Evolutionary conservation across 2,113 vertebrate genomes (phyloP), one percentile per base, ranked within the genome.

Genomic region (Festucalex cinctus): DNA sequence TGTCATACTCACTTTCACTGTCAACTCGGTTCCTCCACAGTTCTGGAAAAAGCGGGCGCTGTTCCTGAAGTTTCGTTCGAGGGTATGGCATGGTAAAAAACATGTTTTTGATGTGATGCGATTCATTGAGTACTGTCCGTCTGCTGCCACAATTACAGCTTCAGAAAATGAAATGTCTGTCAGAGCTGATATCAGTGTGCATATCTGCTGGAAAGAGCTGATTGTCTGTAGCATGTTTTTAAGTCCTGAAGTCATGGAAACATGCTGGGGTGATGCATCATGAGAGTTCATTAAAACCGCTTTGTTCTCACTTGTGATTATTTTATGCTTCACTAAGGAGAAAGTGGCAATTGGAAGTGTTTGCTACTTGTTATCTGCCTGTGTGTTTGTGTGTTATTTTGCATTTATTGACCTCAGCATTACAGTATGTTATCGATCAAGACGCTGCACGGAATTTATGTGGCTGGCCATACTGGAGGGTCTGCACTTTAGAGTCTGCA

Each of bases 1-100:
- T 24, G 12, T 62, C 2, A 14, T n/a, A 65, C 9, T 9, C 13
- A 32, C 24, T 63, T 14, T 61, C 71, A 84, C 65, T 87, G 41
- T 82, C 54, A 61, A 60, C 70, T 79, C 56, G 75, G 62, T 90
- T 90, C 79, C 71, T 85, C 81, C 85, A 85, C 92, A 93, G 92
- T 72, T 90, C 68, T 87, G 78, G 76, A 92, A 88, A 84, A 93
- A 88, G 68, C 88, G 84, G 86, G 81, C 85, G 2, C 86, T 91
- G 32, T 93, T 93, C 85, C 88, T 93, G 82, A 91, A 86, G 89
- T 92, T 79, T 84, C 91, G 91, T 84, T 88, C 88, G 67, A 86
- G 92, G 91, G 92, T 92, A 93, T 83, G 91, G 84, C 83, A 90
- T 62, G 85, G 88, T 91, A 90, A 91, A 91, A 90, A 90, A 80